Base-by-base conservation (phyloP, 2,888 invertebrate genomes). In the Drosophila falleni region DNA sequence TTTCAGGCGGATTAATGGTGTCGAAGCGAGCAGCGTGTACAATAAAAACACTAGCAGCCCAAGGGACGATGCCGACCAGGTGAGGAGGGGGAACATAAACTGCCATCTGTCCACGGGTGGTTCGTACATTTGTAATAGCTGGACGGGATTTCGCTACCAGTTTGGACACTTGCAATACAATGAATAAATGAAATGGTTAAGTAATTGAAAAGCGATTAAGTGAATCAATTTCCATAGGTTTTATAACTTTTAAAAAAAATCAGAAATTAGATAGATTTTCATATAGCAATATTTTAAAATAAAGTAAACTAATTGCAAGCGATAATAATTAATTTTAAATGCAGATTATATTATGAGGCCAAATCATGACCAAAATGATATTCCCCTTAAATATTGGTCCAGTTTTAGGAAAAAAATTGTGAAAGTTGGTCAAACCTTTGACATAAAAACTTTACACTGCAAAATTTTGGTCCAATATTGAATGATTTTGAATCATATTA, bases 201-300 rank as follows among this genome's bases (percentile, higher is more conserved):
- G 83, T 84, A 87, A 84, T 85, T 87, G 87, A 84, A 84, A 84
- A 80, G 78, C 82, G 87, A 84, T 85, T 87, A 84, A 85, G 69
- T 67, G 51, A 58, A 65, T 53, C 53, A 59, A 63, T 70, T 64
- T 71, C 46, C 68, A 67, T 61, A 67, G 61, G 63, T 41, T 42
- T 58, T 47, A 35, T 11, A 23, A 11, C 26, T 31, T 8, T 49
- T 10, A 2, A 5, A 1, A 19, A 42, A 19, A 23, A 13, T 16
- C 56, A 72, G 56, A 53, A 68, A 54, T 72, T 61, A 76, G 47
- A 39, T 60, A 13, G 8, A 29, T 41, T 37, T 16, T 29, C 6
- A 5, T 10, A 35, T 10, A 5, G 0, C 4, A 35, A 13, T 35
- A 35, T 11, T 44, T 3, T 6, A 44, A 2, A 23, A 23, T 1